A percentile compares a stretch with the other conserved stretches of the same genome.
Conservation (phyloP, 1,140 invertebrate species). For the Asobara japonica region DNA sequence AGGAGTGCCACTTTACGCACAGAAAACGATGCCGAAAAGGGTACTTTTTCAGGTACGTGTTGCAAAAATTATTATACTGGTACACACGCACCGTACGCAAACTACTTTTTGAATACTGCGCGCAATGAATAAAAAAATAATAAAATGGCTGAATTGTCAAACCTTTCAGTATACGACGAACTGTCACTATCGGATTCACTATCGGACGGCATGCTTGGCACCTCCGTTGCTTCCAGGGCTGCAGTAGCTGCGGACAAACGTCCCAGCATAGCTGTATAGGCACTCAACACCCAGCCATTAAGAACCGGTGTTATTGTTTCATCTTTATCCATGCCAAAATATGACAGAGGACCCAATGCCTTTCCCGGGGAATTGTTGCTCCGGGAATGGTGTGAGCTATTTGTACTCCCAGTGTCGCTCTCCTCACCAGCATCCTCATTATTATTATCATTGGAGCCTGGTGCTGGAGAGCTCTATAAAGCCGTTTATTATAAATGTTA, state of each 20-base stretch:
- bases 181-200: constrained; percentile 62
- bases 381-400: constrained; percentile 55
- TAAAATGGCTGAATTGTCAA: background rate
- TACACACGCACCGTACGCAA: no score
- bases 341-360: constrained; percentile 54
- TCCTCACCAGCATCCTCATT: constrained; percentile 58
- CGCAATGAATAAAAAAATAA: no score
- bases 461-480: constrained; percentile 46
- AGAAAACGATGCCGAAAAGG: no score
- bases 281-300: constrained; percentile 61
- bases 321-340: constrained; percentile 60
- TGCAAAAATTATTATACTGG: no score
- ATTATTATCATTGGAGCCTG: constrained; percentile 44
- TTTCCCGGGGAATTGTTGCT: constrained; percentile 57
- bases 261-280: constrained; percentile 63
- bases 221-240: constrained; percentile 58
- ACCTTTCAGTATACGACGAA: constrained; percentile 60
- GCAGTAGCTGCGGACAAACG: constrained; percentile 62
- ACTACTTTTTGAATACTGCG: no score
- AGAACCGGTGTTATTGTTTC: constrained; percentile 56
- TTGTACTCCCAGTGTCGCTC: constrained; percentile 57
- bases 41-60: no score
- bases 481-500: background rate
- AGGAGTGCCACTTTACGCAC: no score
- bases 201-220: constrained; percentile 57